Conservation (phyloP, 2,113 vertebrate species). For the Typhlomys cinereus region DNA sequence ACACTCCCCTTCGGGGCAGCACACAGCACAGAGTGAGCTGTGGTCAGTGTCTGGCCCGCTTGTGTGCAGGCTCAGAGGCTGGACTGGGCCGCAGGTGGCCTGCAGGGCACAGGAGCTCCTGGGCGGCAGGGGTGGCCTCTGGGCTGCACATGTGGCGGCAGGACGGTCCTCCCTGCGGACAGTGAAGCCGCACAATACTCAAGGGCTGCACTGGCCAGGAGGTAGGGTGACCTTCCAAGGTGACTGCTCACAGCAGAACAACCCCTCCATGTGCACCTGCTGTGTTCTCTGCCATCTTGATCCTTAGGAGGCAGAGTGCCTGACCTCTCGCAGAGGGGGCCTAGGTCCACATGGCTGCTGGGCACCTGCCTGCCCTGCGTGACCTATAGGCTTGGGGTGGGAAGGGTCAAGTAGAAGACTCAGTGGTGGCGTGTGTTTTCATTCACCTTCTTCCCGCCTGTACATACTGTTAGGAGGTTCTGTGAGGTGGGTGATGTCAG, state of each 20-base stretch:
- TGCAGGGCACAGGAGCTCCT: not conserved
- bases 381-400: not conserved
- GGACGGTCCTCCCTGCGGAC: not conserved
- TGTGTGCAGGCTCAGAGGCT: not conserved
- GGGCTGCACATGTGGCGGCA: too few relatives aligned
- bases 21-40: not conserved
- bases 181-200: not conserved
- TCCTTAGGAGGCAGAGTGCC: too few relatives aligned
- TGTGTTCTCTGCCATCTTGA: not conserved
- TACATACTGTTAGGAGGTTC: too few relatives aligned
- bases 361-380: not conserved
- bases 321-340: too few relatives aligned
- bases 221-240: not conserved
- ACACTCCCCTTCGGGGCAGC: not conserved
- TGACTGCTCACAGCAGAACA: accelerated
- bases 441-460: not conserved
- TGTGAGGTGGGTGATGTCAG: not conserved
- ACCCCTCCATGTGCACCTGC: too few relatives aligned
- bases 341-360: not conserved
- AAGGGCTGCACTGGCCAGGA: not conserved
- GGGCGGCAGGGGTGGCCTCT: not conserved
- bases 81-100: not conserved
- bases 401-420: not conserved
- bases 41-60: not conserved
- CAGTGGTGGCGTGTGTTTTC: not conserved